Evolutionary conservation across 2,888 invertebrate species (phyloP).

Genomic region (Pelosia muscerda): DNA sequence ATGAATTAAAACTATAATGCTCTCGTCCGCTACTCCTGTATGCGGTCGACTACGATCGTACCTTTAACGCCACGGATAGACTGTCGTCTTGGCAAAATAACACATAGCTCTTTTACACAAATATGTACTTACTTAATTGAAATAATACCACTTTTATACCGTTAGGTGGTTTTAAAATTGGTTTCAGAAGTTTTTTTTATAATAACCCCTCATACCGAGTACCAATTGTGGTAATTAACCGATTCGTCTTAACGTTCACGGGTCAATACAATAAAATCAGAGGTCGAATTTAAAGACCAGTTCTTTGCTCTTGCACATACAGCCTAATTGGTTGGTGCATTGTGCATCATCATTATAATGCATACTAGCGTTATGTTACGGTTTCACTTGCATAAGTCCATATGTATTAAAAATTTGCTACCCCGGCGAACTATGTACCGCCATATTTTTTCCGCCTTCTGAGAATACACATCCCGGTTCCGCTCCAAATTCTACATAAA

Average conservation of each 20-base stretch:
- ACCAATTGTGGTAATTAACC: conserved; percentile 64
- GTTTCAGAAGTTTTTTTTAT: conserved; percentile 5
- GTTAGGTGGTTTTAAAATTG: neutral
- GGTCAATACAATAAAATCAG: conserved; percentile 59
- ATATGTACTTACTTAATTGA: neutral
- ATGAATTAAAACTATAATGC: too few species aligned
- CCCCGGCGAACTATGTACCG: too few species aligned
- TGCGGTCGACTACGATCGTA: too few species aligned
- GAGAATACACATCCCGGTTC: too few species aligned
- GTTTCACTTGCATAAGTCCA: neutral
- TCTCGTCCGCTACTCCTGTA: too few species aligned
- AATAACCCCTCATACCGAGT: conserved; percentile 27
- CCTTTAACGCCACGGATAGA: too few species aligned
- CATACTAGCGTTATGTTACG: neutral
- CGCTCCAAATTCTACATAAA: too few species aligned
- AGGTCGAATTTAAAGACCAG: conserved; percentile 25
- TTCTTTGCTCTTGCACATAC: conserved; percentile 24
- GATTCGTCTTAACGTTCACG: conserved; percentile 66
- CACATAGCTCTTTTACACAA: neutral
- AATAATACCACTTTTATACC: neutral
- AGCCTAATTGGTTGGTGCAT: conserved; percentile 22
- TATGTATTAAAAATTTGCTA: too few species aligned
- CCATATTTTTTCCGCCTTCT: too few species aligned
- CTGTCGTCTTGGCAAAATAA: neutral
- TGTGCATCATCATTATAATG: neutral